Evolutionary conservation across 2,113 vertebrate genomes (phyloP), one percentile per base, ranked within the genome.

Genomic region (Megaceryle torquata): DNA sequence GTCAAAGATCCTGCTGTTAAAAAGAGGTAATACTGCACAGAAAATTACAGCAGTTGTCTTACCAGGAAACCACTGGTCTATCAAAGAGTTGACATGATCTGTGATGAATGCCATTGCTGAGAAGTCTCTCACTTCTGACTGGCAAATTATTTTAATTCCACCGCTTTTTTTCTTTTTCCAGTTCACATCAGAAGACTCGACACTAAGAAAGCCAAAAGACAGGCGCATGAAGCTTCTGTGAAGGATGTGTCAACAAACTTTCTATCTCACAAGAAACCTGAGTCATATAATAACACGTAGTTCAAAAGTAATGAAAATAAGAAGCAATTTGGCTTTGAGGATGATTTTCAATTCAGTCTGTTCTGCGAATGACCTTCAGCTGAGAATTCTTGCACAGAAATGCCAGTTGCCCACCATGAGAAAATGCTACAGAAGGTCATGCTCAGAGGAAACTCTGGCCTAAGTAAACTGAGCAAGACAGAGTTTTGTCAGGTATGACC

Each of bases 51-150:
- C 2, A 59, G 9, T 22, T 50, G 78, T 97, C 99, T 98, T 97
- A 99, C 99, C 99, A 8, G 99, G 99, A 97, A 99, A 99, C 99
- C 99, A 99, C 97, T 99, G 99, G 91, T 99, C 99, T 14, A 99
- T 99, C 89, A 99, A 96, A 41, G 98, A 98, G 91, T 99, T 99
- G 96, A 99, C 98, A 6, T 99, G 99, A 96, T 99, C 99, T 0
- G 99, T 99, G 97, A 99, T 99, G 94, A 99, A 99, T 0, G 99
- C 99, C 99, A 99, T 99, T 7, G 99, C 99, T 3, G 99, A 99
- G 95, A 99, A 99, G 96, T 99, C 99, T 93, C 99, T 98, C 41
- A 89, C 95, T 91, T 99, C 99, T 8, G 99, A 99, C 39, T 99
- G 99, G 92, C 99, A 99, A 91, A 99, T 97, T 48, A 99, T 99